Conservation (phyloP, 2,888 invertebrate genomes). For the Trachelus stipa region DNA sequence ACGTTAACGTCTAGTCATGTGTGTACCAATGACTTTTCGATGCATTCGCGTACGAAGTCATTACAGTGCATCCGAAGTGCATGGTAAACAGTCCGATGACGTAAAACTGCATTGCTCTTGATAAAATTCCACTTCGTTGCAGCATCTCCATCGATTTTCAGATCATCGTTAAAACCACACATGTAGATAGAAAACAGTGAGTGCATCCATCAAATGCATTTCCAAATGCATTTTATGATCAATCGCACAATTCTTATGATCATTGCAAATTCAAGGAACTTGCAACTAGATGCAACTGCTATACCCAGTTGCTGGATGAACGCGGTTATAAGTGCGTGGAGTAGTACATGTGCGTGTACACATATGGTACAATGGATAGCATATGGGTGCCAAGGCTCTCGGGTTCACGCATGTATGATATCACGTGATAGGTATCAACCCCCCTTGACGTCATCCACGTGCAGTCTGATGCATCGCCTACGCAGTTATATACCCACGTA, state of each 20-base stretch:
- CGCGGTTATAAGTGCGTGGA: neutral
- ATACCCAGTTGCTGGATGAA: neutral
- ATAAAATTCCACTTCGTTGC: neutral
- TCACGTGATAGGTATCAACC: conserved; percentile 34
- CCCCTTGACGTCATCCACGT: conserved; percentile 34
- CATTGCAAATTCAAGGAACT: conserved; percentile 15
- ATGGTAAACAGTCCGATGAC: neutral
- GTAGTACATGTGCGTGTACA: conserved; percentile 11
- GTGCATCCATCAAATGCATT: neutral
- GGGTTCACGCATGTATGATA: conserved; percentile 18
- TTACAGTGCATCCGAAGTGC: neutral
- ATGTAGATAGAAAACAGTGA: neutral
- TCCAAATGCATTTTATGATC: neutral
- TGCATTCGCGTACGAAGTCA: neutral
- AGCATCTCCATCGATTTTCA: neutral
- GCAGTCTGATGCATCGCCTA: conserved; percentile 17
- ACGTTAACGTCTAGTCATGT: neutral
- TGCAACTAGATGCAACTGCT: conserved; percentile 22
- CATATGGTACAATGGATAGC: conserved; percentile 20
- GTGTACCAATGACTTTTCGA: neutral
- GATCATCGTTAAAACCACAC: neutral
- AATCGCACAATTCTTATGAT: conserved; percentile 11
- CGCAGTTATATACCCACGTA: conserved; percentile 12
- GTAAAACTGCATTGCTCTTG: neutral
- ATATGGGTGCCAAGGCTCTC: conserved; percentile 38